Conservation (phyloP, 2,797 vertebrate genomes). For the Rousettus madagascariensis region DNA sequence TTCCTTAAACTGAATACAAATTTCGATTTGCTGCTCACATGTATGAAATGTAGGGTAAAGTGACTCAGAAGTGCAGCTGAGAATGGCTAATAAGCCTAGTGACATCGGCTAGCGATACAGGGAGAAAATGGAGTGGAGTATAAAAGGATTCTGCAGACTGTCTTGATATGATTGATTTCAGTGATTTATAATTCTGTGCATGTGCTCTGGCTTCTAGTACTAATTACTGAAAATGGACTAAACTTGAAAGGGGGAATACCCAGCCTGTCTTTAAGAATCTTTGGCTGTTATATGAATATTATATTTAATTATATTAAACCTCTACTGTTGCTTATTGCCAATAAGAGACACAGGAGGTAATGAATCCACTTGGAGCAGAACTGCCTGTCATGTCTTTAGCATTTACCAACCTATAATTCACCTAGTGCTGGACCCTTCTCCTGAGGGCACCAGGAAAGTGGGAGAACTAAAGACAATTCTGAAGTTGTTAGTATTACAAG, state of each 20-base stretch:
- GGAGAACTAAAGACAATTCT: neutral
- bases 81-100: neutral
- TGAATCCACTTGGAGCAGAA: neutral
- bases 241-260: neutral
- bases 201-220: neutral
- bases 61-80: neutral
- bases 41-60: rapidly evolving
- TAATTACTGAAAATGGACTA: slow-evolving; percentile 58
- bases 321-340: neutral
- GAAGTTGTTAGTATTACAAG: neutral
- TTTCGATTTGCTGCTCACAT: neutral
- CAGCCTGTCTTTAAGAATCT: neutral
- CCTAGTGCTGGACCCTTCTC: neutral
- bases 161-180: neutral
- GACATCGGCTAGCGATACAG: rapidly evolving
- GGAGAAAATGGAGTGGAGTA: neutral
- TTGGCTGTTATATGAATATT: slow-evolving; percentile 16
- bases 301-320: slow-evolving; percentile 64
- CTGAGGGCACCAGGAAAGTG: neutral
- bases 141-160: neutral
- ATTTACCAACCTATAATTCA: neutral
- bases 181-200: neutral
- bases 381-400: neutral
- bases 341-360: neutral
- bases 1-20: slow-evolving; percentile 26